Conservation (phyloP, 2,888 invertebrate genomes). For the Sarcophaga subvicina region DNA sequence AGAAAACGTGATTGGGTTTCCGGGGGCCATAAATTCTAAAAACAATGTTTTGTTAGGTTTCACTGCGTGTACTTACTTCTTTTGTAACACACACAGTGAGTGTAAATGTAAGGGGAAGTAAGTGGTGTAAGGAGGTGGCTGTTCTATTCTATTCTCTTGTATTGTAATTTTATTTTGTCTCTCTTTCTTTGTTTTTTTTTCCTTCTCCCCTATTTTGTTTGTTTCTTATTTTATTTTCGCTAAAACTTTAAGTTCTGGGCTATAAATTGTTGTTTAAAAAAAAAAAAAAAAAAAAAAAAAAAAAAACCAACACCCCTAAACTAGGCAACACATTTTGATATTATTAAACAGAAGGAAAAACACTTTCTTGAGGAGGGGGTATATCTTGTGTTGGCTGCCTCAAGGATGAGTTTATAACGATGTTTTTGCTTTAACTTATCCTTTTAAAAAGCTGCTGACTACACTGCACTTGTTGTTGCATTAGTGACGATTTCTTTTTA, state of each 20-base stretch:
- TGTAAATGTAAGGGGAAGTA: background rate
- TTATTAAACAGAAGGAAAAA: background rate
- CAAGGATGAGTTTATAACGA: conserved; percentile 60
- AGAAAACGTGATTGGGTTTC: conserved; percentile 35
- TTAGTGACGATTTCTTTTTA: conserved; percentile 37
- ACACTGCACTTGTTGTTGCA: conserved; percentile 43
- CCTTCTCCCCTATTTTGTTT: background rate
- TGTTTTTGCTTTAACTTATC: background rate
- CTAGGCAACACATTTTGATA: conserved; percentile 52
- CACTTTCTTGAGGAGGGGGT: conserved; percentile 20
- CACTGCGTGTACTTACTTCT: conserved; percentile 10
- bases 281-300: no score
- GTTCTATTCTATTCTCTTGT: no score
- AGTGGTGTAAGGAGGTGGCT: no score
- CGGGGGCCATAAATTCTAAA: background rate
- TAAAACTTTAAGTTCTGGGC: background rate
- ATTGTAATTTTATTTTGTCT: no score
- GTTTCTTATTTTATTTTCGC: conserved; percentile 7
- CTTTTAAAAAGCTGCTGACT: background rate
- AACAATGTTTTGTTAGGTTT: background rate
- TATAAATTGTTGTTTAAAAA: conserved; percentile 25
- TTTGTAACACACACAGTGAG: background rate
- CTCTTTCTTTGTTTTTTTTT: background rate
- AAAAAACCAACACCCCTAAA: conserved; percentile 54
- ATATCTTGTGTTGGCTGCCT: conserved; percentile 7